These are phyloP conservation scores for Agrochola lota DNA, from an alignment of 2,888 invertebrate species.

Conservation along the genomic window DNA sequence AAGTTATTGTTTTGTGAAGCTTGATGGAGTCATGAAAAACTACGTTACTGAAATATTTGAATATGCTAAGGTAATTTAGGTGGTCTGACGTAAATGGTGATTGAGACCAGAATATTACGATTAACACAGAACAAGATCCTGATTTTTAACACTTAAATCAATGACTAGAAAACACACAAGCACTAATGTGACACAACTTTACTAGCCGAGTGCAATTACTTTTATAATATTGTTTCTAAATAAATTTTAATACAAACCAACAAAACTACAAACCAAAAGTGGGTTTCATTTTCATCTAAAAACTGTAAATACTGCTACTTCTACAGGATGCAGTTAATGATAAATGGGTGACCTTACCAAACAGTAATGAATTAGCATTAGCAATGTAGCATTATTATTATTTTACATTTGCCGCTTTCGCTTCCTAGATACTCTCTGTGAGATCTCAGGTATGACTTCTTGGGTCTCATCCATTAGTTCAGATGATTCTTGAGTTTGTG, in stretches of 20 bases:
- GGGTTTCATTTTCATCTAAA: constrained; percentile 15
- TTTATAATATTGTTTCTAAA: not conserved
- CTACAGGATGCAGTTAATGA: constrained; percentile 28
- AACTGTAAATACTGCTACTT: constrained; percentile 27
- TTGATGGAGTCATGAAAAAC: constrained; percentile 10
- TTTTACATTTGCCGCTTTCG: constrained; percentile 73
- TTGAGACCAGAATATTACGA: not conserved
- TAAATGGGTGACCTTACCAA: constrained; percentile 40
- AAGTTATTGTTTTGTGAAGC: not conserved
- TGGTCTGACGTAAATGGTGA: not conserved
- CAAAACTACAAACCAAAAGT: constrained; percentile 26
- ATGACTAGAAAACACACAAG: not conserved
- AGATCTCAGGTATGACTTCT: constrained; percentile 78
- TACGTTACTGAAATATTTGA: not conserved
- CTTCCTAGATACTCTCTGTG: constrained; percentile 79
- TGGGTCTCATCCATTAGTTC: constrained; percentile 72
- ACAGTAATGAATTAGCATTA: constrained; percentile 36
- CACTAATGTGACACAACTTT: constrained; percentile 10
- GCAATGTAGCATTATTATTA: constrained; percentile 19
- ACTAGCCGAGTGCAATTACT: not conserved
- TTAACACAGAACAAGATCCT: not conserved
- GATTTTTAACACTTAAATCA: not conserved
- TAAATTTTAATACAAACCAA: not conserved
- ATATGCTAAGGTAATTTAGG: not conserved
- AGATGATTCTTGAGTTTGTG: constrained; percentile 43